phyloP scores from a whole-genome alignment of 2,888 invertebrate species.

The Ectemnius cavifrons region DNA sequence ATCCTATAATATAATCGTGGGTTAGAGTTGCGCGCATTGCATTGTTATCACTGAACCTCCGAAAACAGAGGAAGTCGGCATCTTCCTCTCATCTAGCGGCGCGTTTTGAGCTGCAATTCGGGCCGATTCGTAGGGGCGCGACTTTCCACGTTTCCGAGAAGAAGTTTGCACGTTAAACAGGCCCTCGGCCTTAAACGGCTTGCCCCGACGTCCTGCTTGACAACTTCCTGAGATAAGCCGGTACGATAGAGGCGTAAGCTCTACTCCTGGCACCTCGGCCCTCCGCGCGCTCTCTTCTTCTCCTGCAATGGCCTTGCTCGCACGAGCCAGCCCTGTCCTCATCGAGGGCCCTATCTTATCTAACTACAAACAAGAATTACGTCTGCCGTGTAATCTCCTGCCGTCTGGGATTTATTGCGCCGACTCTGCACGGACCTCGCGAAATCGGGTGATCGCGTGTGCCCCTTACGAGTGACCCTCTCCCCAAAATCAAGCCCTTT shows the following conservation, averaged over 20 bases:
- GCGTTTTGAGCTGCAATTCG: conserved; percentile 31
- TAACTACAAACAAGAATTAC: conserved; percentile 76
- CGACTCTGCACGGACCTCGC: conserved; percentile 43
- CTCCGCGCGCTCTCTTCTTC: conserved; percentile 37
- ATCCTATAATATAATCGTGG: no score
- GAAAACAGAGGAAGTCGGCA: conserved; percentile 1
- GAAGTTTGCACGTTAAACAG: conserved; percentile 73
- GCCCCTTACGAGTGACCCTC: conserved; percentile 23
- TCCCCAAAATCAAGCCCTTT: neutral
- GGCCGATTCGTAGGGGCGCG: conserved; percentile 61
- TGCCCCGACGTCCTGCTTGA: conserved; percentile 71
- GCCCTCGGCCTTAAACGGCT: conserved; percentile 69
- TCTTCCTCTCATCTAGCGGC: conserved; percentile 16
- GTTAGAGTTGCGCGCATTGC: no score
- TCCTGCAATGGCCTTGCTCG: conserved; percentile 28
- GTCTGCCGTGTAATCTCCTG: conserved; percentile 73
- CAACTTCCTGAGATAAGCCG: conserved; percentile 76
- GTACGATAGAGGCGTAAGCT: conserved; percentile 70
- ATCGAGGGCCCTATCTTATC: conserved; percentile 69
- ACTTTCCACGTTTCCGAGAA: conserved; percentile 72
- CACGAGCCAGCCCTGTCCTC: conserved; percentile 10
- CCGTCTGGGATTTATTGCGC: conserved; percentile 71
- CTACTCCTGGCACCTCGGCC: conserved; percentile 21
- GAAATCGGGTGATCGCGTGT: conserved; percentile 50
- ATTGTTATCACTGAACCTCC: neutral